A percentile compares a stretch with the other conserved stretches of the same genome.
Conservation (phyloP, 2,797 vertebrate genomes). For the Catostomus latipinnis region DNA sequence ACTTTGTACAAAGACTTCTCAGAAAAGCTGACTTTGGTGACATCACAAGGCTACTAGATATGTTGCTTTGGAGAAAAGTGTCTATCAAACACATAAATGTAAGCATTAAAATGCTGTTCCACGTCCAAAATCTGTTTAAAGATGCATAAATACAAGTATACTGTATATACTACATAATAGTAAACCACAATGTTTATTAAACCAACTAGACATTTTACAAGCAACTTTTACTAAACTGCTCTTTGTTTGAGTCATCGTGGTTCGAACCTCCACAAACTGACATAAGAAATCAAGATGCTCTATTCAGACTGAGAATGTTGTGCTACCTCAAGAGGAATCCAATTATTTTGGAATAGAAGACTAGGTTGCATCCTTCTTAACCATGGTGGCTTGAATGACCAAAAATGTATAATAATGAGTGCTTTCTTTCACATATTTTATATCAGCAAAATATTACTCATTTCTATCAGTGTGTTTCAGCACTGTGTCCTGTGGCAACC, state of each 20-base stretch:
- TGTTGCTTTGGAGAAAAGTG: too few relatives aligned
- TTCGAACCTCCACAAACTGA: not conserved
- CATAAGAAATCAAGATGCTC: conserved; percentile 9
- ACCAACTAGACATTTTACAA: not conserved
- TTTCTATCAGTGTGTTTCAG: not conserved
- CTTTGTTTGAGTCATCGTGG: not conserved
- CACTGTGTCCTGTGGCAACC: conserved; percentile 2
- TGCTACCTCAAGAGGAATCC: not conserved
- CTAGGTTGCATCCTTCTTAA: conserved; percentile 5
- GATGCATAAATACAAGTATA: not conserved
- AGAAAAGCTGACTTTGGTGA: too few relatives aligned
- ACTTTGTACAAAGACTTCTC: not conserved
- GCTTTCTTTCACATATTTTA: not conserved
- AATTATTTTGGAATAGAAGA: conserved; percentile 3
- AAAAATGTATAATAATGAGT: conserved; percentile 5
- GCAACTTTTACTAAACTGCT: not conserved
- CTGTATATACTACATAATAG: too few relatives aligned
- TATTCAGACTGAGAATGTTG: conserved; percentile 21
- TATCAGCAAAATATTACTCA: conserved; percentile 6
- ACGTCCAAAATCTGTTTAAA: not conserved
- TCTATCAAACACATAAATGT: not conserved
- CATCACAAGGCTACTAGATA: too few relatives aligned
- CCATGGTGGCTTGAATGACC: not conserved
- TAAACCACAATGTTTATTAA: too few relatives aligned
- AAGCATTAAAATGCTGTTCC: not conserved